These are phyloP conservation scores for Todiramphus chloris DNA, from an alignment of 2,113 vertebrate genomes.

Conservation along the genomic window DNA sequence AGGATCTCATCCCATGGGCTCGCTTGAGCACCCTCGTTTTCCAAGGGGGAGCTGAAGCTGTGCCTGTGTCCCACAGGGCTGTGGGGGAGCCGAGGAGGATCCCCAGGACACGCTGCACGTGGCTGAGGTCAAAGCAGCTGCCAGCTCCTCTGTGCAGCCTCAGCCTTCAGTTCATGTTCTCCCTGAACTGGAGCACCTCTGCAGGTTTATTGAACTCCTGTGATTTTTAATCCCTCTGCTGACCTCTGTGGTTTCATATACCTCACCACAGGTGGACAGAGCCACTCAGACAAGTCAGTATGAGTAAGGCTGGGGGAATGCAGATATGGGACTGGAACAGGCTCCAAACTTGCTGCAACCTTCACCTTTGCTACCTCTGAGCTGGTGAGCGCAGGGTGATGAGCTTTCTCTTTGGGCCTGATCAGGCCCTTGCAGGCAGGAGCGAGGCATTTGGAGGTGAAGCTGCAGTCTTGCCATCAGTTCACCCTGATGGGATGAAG, in stretches of 20 bases:
- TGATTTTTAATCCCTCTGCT: neutral
- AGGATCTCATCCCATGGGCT: neutral
- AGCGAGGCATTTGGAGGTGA: neutral
- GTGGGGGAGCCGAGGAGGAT: neutral
- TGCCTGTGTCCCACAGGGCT: neutral
- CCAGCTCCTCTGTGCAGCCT: neutral
- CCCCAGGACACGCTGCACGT: fast-evolving
- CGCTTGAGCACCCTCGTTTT: neutral
- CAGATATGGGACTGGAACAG: neutral
- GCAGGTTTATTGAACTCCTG: neutral
- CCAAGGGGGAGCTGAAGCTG: neutral
- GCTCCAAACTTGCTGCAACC: neutral
- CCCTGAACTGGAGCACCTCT: fast-evolving
- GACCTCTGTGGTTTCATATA: neutral
- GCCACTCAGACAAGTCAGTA: neutral
- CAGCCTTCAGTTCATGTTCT: neutral
- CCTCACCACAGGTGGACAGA: neutral
- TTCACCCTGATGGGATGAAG: neutral
- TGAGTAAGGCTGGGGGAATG: neutral
- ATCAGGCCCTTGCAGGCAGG: neutral
- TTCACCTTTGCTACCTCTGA: neutral
- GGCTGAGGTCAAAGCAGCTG: neutral
- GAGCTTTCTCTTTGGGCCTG: neutral
- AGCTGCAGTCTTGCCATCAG: neutral
- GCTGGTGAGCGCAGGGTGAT: fast-evolving